phyloP scores from a whole-genome alignment of 2,888 invertebrate species.

The Exocentrus adspersus region DNA sequence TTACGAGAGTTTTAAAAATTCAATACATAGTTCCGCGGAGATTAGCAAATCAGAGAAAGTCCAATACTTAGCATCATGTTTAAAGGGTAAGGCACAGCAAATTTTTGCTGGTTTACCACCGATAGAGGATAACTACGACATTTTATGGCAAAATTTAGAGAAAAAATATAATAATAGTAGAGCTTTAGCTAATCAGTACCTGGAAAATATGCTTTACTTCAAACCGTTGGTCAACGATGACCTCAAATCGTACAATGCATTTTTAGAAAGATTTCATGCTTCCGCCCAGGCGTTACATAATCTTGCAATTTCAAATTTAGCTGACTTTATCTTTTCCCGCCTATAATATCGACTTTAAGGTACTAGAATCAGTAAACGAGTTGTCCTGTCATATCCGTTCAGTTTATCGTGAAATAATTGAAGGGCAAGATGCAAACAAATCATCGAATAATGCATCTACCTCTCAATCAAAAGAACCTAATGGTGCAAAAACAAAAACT shows the following conservation, averaged over 20 bases:
- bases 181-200: neutral
- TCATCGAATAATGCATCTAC: neutral
- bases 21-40: neutral
- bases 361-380: neutral
- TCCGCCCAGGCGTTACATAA: neutral
- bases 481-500: neutral
- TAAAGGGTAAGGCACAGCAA: neutral
- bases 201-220: slow-evolving; percentile 4
- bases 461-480: neutral
- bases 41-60: neutral
- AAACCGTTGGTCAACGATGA: neutral
- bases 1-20: slow-evolving; percentile 6
- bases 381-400: neutral
- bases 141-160: too few species aligned
- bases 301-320: neutral
- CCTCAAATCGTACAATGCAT: neutral
- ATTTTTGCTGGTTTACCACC: neutral
- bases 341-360: neutral
- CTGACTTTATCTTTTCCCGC: slow-evolving; percentile 1
- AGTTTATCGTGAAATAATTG: neutral
- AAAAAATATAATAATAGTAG: too few species aligned
- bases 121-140: too few species aligned
- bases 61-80: slow-evolving; percentile 8
- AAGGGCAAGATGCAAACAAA: neutral
- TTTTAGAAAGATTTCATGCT: neutral